Evolutionary conservation across 2,888 invertebrate species (phyloP), one percentile per base, ranked within the genome.

Genomic region (Harpalus rufipes): DNA sequence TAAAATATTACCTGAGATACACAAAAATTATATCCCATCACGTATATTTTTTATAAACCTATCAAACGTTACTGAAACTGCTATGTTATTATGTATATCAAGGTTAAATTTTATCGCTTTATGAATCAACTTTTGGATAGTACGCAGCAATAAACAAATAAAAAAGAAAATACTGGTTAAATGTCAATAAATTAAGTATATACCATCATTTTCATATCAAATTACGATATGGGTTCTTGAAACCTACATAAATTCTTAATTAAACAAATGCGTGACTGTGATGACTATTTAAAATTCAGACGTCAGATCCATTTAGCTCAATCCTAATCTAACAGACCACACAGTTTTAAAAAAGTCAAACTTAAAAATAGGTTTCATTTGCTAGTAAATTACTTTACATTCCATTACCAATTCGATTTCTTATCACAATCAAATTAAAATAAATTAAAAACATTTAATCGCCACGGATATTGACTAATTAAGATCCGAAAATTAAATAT

Each of bases 401-500:
- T 80, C 80, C 80, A 61, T 80, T 59, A 80, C 39, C 41, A 32
- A 61, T 61, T n/a, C 80, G 41, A 41, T 80, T 61, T 41, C 39
- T 80, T 80, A 80, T 80, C 80, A 41, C 32, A 14, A 18, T 58
- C 58, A 58, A 80, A 80, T 59, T 80, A 59, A 80, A 80, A 61
- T 80, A 59, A 80, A 80, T 61, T 80, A 32, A 80, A 80, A 80
- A 59, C 61, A 80, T 58, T 59, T 80, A 58, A 80, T 76, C 44
- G 80, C 12, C 39, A 80, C 58, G 59, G 41, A 80, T 59, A 80
- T 41, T 58, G 59, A 80, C 61, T 80, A 80, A 80, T 80, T 80
- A 80, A 80, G 61, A 80, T 59, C 80, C 61, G 18, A 80, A 79
- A 80, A 58, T 59, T 80, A 80, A 80, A 59, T 80, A 80, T 80